Conservation (phyloP, 2,113 vertebrate species). For the Cinclus mexicanus region DNA sequence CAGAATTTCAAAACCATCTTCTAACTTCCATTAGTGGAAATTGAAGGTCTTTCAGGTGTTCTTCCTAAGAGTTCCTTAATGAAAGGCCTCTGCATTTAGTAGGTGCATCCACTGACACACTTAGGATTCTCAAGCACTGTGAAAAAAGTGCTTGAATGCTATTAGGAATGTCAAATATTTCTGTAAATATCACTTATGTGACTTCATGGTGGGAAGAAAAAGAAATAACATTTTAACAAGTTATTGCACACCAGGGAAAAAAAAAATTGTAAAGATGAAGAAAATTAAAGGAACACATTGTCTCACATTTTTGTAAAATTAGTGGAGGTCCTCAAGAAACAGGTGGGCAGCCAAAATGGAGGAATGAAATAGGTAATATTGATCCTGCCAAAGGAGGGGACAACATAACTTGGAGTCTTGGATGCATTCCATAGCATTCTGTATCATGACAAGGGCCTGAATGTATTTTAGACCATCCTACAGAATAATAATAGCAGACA, state of each 20-base stretch:
- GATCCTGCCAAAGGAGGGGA: neutral
- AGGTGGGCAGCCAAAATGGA: neutral
- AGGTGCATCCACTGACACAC: neutral
- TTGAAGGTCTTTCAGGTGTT: neutral
- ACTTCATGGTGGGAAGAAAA: neutral
- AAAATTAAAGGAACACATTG: neutral
- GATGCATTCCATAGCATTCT: neutral
- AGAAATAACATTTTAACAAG: neutral
- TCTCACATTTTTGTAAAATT: neutral
- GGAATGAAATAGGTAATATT: neutral
- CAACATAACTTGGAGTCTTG: neutral
- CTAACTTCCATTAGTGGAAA: neutral
- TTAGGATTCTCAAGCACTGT: neutral
- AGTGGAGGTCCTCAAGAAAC: neutral
- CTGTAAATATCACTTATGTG: neutral
- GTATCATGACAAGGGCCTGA: neutral
- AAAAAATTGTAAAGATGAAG: neutral
- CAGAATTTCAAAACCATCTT: neutral
- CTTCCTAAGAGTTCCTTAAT: neutral
- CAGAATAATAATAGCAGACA: neutral
- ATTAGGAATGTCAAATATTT: neutral
- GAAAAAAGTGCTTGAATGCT: neutral
- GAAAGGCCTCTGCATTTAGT: neutral
- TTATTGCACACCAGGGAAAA: neutral
- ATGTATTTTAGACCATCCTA: neutral